Conservation (phyloP, 1,140 invertebrate species). For the Cylas formicarius region DNA sequence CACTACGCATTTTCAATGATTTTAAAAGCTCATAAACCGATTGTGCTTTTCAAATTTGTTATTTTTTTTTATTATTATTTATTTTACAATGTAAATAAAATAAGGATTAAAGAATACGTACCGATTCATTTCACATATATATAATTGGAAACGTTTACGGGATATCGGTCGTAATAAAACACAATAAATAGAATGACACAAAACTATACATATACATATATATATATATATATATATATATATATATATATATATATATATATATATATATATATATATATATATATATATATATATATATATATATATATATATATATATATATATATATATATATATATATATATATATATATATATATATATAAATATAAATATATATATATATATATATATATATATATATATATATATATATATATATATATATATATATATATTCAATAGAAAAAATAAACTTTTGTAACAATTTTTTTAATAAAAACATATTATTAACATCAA, state of each 20-base stretch:
- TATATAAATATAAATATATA: slow-evolving; percentile 3
- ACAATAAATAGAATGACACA: neutral
- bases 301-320: slow-evolving; percentile 5
- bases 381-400: slow-evolving; percentile 7
- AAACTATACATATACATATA: slow-evolving; percentile 3
- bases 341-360: slow-evolving; percentile 6
- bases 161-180: no score
- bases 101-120: no score
- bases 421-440: neutral
- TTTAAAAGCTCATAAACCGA: no score
- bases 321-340: slow-evolving; percentile 7
- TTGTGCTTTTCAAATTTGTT: no score
- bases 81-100: no score
- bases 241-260: slow-evolving; percentile 7
- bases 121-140: no score
- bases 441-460: no score
- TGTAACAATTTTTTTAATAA: no score
- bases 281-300: slow-evolving; percentile 3
- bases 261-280: slow-evolving; percentile 6
- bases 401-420: slow-evolving; percentile 7
- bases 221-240: slow-evolving; percentile 7
- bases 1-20: no score
- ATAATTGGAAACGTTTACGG: no score
- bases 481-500: no score
- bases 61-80: no score